These are phyloP conservation scores for Rhinolophus sinicus DNA, from an alignment of 2,113 vertebrate genomes.

Conservation along the genomic window DNA sequence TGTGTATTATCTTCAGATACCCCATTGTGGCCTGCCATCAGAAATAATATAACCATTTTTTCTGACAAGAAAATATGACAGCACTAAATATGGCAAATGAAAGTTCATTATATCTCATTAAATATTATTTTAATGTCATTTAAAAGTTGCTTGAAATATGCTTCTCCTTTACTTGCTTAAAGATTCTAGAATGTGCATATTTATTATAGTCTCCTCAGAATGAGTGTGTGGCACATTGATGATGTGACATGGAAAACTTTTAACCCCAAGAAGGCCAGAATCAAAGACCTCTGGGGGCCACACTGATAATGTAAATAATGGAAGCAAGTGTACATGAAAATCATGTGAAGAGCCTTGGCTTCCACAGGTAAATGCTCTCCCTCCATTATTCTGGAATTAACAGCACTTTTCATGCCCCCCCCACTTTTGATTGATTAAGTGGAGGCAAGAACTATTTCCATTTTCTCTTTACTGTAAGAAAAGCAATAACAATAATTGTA, in stretches of 20 bases:
- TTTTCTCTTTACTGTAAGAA: slow-evolving; percentile 10
- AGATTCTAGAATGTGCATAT: background rate
- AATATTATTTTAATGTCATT: background rate
- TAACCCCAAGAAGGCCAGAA: background rate
- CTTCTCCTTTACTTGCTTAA: background rate
- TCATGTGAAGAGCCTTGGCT: background rate
- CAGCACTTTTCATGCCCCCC: background rate
- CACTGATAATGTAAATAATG: slow-evolving; percentile 3
- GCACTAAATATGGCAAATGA: background rate
- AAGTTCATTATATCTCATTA: background rate
- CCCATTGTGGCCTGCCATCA: background rate
- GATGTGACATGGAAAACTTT: background rate
- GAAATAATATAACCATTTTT: background rate
- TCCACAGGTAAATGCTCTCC: background rate
- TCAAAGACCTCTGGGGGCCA: background rate
- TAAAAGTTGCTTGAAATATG: background rate
- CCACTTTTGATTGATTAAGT: background rate
- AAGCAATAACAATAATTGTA: background rate
- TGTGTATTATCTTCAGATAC: background rate
- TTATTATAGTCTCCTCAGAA: slow-evolving; percentile 15
- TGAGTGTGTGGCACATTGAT: background rate
- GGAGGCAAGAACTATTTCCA: background rate
- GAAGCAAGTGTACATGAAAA: background rate
- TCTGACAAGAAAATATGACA: background rate
- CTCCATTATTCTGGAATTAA: slow-evolving; percentile 26